Percentiles rank a stretch among this genome's conserved stretches.
Conservation (phyloP, 92 coral and sea anemone genomes). For the Porites lobata region DNA sequence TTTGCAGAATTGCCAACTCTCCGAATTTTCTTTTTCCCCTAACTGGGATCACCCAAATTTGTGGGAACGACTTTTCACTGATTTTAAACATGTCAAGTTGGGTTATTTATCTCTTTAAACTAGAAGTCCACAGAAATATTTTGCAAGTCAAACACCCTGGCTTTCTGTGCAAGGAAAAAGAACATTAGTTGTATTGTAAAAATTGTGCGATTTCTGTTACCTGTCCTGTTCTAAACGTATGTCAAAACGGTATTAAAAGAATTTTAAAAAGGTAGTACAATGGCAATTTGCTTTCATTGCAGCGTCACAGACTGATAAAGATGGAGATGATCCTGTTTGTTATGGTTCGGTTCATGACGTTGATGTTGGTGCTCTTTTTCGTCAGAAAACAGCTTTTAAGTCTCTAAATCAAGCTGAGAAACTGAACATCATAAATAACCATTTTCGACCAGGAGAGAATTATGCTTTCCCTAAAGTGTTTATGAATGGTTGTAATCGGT, state of each 20-base stretch:
- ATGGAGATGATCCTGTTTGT: conserved; percentile 18
- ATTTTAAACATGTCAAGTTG: conserved; percentile 54
- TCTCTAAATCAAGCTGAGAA: conserved; percentile 46
- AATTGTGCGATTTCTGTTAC: conserved; percentile 40
- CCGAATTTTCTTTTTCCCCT: conserved; percentile 45
- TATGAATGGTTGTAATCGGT: conserved; percentile 63
- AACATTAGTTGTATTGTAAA: conserved; percentile 33
- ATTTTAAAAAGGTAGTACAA: conserved; percentile 30
- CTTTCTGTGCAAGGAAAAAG: conserved; percentile 50
- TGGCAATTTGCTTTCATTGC: conserved; percentile 47
- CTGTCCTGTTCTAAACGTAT: conserved; percentile 3
- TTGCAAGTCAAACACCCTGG: conserved; percentile 40
- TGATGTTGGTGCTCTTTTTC: conserved; percentile 48
- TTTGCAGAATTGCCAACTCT: conserved; percentile 43
- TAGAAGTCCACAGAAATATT: conserved; percentile 44
- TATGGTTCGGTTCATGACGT: conserved; percentile 9
- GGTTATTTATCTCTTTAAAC: conserved; percentile 37
- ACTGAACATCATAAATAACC: conserved; percentile 37
- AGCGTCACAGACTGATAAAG: conserved; percentile 31
- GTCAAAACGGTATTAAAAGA: conserved; percentile 22
- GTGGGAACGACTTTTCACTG: conserved; percentile 51
- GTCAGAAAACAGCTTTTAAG: conserved; percentile 19
- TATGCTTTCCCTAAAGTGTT: conserved; percentile 43
- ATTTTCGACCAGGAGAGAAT: conserved; percentile 47
- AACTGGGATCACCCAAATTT: conserved; percentile 49